A percentile compares a stretch with the other conserved stretches of the same genome.
These are phyloP conservation scores for Lasiurus borealis DNA, from an alignment of 2,113 vertebrate species.

Conservation along the genomic window DNA sequence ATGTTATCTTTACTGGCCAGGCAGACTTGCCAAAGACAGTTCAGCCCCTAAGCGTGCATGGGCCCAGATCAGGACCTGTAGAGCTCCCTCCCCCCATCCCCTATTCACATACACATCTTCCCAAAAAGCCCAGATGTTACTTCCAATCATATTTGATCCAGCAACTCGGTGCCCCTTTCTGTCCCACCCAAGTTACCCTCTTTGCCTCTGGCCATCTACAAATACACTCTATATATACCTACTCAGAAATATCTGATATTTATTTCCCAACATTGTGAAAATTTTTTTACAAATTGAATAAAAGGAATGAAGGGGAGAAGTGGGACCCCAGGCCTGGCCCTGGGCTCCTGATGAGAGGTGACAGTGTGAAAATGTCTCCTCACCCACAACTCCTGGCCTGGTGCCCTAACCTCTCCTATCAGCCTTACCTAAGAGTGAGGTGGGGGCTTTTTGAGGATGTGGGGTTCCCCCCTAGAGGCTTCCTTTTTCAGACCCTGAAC, in stretches of 20 bases:
- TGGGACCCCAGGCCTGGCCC: conserved; percentile 12
- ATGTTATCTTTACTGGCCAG: background rate
- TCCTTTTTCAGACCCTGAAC: conserved; percentile 56
- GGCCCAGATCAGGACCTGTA: background rate
- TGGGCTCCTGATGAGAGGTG: conserved; percentile 10
- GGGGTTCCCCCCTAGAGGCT: conserved; percentile 61
- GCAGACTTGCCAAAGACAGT: background rate
- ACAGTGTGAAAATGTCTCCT: conserved; percentile 33
- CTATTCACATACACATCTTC: background rate
- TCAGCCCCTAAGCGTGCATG: background rate
- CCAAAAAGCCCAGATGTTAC: too few relatives aligned
- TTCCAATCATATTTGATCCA: too few relatives aligned
- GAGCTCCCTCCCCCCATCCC: accelerated
- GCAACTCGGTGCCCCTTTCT: too few relatives aligned
- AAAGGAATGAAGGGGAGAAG: conserved; percentile 57
- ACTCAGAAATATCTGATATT: conserved; percentile 71
- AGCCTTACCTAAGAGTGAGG: conserved; percentile 36
- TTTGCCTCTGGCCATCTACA: too few relatives aligned
- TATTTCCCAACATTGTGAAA: conserved; percentile 69
- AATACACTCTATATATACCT: background rate
- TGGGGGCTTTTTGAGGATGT: conserved; percentile 27
- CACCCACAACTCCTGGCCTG: conserved; percentile 53
- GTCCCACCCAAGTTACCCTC: too few relatives aligned
- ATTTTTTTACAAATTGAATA: conserved; percentile 63
- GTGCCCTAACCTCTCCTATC: conserved; percentile 36